Evolutionary conservation across 2,113 vertebrate species (phyloP).

Genomic region (Ardeotis arabs): DNA sequence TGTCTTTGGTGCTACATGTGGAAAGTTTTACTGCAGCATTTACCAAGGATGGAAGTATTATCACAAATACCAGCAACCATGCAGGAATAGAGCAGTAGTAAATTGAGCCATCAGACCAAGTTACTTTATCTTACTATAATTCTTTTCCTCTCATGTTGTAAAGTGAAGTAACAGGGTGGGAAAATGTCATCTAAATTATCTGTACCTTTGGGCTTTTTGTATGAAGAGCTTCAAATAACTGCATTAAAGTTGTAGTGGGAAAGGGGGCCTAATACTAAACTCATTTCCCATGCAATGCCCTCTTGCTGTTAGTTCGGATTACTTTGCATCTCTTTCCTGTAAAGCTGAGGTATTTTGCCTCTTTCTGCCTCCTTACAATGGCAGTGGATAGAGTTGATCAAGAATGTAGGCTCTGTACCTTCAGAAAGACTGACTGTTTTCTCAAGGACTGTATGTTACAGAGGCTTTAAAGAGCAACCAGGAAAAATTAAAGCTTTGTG

Average conservation of each 20-base stretch:
- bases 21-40: conserved; percentile 5
- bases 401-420: not conserved
- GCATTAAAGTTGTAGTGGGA: not conserved
- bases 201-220: not conserved
- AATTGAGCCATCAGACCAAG: conserved; percentile 22
- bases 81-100: not conserved
- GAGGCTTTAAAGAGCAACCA: not conserved
- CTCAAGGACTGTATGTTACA: not conserved
- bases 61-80: not conserved
- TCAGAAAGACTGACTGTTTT: not conserved
- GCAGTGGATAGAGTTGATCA: not conserved
- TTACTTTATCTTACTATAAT: not conserved
- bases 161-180: not conserved
- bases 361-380: not conserved
- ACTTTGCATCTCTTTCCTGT: not conserved
- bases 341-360: not conserved
- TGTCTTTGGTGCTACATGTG: not conserved
- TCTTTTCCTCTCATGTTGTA: not conserved
- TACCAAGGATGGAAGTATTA: conserved; percentile 24
- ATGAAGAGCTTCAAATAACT: not conserved
- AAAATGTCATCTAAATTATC: not conserved
- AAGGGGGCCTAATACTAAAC: not conserved
- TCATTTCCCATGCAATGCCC: not conserved
- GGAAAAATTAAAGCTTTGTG: not conserved
- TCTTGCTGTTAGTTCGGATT: not conserved